Evolutionary conservation across 2,113 vertebrate species (phyloP).

Genomic region (Neodon shergylaensis): DNA sequence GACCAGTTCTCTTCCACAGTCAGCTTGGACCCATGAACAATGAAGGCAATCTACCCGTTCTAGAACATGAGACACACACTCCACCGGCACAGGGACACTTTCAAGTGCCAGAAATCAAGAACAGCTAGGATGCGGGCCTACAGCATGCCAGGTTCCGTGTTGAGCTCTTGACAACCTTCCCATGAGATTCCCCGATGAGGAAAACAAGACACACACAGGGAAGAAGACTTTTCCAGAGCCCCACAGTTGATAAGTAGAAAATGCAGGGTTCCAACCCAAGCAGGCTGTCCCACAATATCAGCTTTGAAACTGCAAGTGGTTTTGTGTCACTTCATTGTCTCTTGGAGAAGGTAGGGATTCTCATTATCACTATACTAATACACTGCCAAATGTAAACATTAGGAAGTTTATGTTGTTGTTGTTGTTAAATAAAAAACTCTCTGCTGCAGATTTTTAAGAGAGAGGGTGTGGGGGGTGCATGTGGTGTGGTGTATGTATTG

Average conservation of each 20-base stretch:
- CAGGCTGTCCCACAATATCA: background rate
- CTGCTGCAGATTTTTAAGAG: background rate
- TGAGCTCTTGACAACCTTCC: background rate
- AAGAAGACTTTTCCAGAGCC: background rate
- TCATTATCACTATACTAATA: background rate
- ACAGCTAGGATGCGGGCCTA: background rate
- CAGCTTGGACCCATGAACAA: background rate
- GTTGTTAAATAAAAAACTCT: background rate
- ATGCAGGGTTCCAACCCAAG: background rate
- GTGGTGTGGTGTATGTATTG: background rate
- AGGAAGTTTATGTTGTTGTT: background rate
- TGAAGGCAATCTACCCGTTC: fast-evolving
- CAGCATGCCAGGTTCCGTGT: fast-evolving
- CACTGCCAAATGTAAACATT: background rate
- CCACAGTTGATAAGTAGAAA: background rate
- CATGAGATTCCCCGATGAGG: fast-evolving
- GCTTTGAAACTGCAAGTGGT: background rate
- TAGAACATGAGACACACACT: background rate
- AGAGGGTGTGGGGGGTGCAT: background rate
- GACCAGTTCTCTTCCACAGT: background rate
- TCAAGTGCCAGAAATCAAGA: background rate
- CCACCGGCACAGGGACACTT: background rate
- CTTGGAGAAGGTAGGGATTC: background rate
- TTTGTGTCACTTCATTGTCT: background rate
- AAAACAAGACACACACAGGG: conserved; percentile 2